These are phyloP conservation scores for Lamellibrachia columna DNA, from an alignment of 2,888 invertebrate genomes.

Conservation along the genomic window DNA sequence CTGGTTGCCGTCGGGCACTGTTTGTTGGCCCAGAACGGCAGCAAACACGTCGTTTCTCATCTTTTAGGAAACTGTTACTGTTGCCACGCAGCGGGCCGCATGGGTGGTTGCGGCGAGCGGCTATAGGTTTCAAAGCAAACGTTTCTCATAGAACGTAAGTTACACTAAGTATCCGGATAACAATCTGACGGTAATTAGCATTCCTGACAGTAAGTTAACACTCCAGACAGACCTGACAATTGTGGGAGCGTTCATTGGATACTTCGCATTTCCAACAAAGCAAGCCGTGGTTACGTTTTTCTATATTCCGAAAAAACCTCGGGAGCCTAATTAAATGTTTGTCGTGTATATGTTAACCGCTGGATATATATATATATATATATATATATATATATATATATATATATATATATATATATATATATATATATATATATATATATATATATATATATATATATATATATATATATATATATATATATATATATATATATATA, in stretches of 20 bases:
- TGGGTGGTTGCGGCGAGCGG: not conserved
- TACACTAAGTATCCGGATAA: constrained; percentile 12
- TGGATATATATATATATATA: not conserved
- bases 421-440: too few species aligned
- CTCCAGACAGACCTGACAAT: not conserved
- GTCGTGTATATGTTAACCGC: not conserved
- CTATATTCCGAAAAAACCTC: not conserved
- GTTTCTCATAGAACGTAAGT: not conserved
- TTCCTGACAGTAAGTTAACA: not conserved
- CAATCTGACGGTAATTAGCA: constrained; percentile 10
- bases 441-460: too few species aligned
- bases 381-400: too few species aligned
- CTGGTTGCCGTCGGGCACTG: not conserved
- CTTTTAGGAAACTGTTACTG: not conserved
- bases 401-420: too few species aligned
- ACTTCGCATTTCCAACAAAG: not conserved
- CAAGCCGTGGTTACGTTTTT: not conserved
- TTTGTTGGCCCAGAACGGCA: not conserved
- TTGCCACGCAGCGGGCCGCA: not conserved
- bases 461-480: not conserved
- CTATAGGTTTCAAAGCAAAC: not conserved
- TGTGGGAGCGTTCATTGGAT: not conserved
- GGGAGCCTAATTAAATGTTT: not conserved
- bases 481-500: not conserved
- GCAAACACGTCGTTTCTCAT: not conserved